Evolutionary conservation across 2,797 vertebrate genomes (phyloP).

Genomic region (Loris lydekkerianus): DNA sequence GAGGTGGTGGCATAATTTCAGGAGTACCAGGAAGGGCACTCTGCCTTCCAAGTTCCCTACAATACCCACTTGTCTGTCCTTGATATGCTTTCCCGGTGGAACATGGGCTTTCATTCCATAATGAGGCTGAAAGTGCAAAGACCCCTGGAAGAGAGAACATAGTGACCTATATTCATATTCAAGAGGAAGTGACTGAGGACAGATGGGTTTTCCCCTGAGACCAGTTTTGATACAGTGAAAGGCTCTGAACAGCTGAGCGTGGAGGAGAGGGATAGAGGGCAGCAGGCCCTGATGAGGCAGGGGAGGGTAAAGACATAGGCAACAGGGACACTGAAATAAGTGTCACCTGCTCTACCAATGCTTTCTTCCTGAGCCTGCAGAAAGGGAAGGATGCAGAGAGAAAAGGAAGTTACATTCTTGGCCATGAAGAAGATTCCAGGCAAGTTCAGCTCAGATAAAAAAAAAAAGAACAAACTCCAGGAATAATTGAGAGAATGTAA

Average conservation of each 20-base stretch:
- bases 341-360: not conserved
- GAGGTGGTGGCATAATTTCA: not conserved
- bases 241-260: not conserved
- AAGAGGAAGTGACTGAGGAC: constrained; percentile 49
- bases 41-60: not conserved
- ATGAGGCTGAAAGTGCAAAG: constrained; percentile 56
- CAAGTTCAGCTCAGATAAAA: constrained; percentile 72
- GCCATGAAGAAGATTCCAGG: constrained; percentile 43
- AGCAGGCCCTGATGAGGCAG: not conserved
- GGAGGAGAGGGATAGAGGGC: not conserved
- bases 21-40: constrained; percentile 10
- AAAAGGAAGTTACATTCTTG: constrained; percentile 37
- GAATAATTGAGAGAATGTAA: constrained; percentile 47
- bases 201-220: constrained; percentile 24
- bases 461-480: constrained; percentile 28
- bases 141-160: constrained; percentile 27
- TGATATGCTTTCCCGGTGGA: not conserved
- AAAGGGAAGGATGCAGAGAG: not conserved
- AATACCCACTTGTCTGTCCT: not conserved
- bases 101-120: not conserved
- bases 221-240: not conserved
- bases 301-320: not conserved
- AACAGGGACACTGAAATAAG: not conserved
- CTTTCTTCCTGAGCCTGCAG: not conserved
- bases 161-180: constrained; percentile 47